Evolutionary conservation across 2,797 vertebrate species (phyloP).

Genomic region (Nannoperca australis): DNA sequence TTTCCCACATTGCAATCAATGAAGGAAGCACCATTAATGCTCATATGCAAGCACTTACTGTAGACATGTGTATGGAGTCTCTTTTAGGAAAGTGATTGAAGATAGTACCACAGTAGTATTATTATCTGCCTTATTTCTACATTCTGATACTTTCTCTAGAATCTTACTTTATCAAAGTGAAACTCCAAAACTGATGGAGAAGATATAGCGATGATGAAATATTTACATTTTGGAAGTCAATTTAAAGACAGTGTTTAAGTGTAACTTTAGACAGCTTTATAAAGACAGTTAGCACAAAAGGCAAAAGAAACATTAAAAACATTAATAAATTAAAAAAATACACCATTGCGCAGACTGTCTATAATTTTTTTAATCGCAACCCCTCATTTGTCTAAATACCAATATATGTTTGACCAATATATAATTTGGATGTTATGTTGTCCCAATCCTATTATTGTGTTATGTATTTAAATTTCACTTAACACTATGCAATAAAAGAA

Average conservation of each 20-base stretch:
- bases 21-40: not conserved
- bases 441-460: not conserved
- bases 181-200: not conserved
- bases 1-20: not conserved
- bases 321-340: constrained; percentile 1
- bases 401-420: not conserved
- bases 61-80: not conserved
- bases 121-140: not conserved
- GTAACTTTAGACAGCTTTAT: not conserved
- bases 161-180: not conserved
- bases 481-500: not conserved
- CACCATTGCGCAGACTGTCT: not conserved
- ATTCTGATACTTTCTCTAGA: not conserved
- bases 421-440: not conserved
- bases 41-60: not conserved
- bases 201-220: not conserved
- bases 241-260: not conserved
- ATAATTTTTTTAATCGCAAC: not conserved
- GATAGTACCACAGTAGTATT: not conserved
- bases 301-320: too few species aligned
- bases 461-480: not conserved
- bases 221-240: not conserved
- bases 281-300: not conserved
- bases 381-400: not conserved
- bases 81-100: not conserved